A percentile compares a stretch with the other conserved stretches of the same genome.
Evolutionary conservation across 1,140 invertebrate genomes (phyloP).

Genomic region (Drosophila orosa): DNA sequence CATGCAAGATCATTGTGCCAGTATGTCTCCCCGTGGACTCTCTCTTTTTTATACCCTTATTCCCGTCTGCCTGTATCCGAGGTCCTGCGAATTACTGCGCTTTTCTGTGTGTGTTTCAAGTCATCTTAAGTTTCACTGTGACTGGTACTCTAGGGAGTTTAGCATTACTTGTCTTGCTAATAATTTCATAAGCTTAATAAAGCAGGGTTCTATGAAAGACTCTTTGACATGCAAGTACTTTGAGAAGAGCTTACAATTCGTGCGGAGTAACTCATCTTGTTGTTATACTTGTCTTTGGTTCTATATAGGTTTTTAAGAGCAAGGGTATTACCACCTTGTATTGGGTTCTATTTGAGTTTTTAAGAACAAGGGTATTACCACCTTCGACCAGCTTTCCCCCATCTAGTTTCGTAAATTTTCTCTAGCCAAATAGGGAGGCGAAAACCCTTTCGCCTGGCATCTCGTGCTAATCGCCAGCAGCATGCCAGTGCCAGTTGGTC

Average conservation of each 20-base stretch:
- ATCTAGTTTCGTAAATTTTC: slow-evolving; percentile 11
- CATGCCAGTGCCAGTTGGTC: slow-evolving; percentile 34
- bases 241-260: no score
- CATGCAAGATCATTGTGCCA: slow-evolving; percentile 33
- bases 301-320: background rate
- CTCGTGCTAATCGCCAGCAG: slow-evolving; percentile 48
- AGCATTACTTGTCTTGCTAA: background rate
- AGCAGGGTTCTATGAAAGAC: background rate
- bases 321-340: slow-evolving; percentile 10
- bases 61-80: background rate
- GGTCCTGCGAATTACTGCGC: background rate
- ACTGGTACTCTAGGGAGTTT: background rate
- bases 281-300: no score
- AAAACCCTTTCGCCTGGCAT: slow-evolving; percentile 48
- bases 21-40: slow-evolving; percentile 10
- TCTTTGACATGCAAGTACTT: background rate
- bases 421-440: slow-evolving; percentile 35
- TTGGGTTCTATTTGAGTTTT: background rate
- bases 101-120: background rate
- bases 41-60: slow-evolving; percentile 10
- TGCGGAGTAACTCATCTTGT: no score
- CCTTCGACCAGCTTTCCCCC: slow-evolving; percentile 1
- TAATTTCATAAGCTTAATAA: background rate
- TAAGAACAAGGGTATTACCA: background rate
- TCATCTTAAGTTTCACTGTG: background rate